Percentiles rank a stretch among this genome's conserved stretches.
Conservation (phyloP, 2,888 invertebrate species). For the Aporophyla nigra region DNA sequence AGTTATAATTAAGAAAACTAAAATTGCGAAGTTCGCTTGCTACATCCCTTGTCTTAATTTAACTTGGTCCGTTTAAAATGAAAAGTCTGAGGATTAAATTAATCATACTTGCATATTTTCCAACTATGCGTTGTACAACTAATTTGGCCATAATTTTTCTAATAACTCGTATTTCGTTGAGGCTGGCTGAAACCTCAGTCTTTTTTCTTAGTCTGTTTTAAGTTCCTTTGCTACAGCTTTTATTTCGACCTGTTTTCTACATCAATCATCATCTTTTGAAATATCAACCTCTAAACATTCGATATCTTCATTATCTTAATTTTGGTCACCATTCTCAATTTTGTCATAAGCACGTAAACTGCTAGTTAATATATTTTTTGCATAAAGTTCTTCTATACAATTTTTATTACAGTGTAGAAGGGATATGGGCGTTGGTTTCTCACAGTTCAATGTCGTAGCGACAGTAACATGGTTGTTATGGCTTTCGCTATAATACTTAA, state of each 20-base stretch:
- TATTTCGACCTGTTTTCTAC: neutral
- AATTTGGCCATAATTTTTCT: neutral
- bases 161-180: neutral
- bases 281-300: neutral
- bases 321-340: neutral
- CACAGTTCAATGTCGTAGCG: slow-evolving; percentile 65
- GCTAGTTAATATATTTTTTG: slow-evolving; percentile 11
- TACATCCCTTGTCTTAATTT: slow-evolving; percentile 36
- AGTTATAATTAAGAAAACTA: slow-evolving; percentile 45
- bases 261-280: neutral
- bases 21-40: slow-evolving; percentile 45
- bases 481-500: slow-evolving; percentile 51
- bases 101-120: slow-evolving; percentile 25
- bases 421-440: slow-evolving; percentile 73
- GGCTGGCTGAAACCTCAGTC: too few species aligned
- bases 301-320: neutral
- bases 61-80: slow-evolving; percentile 36
- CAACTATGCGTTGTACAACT: neutral
- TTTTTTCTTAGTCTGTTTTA: neutral
- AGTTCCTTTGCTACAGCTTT: neutral
- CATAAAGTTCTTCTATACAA: slow-evolving; percentile 9
- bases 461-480: slow-evolving; percentile 50
- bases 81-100: slow-evolving; percentile 15
- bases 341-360: neutral
- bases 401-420: slow-evolving; percentile 46